Evolutionary conservation across 2,797 vertebrate genomes (phyloP), one percentile per base, ranked within the genome.

Genomic region (Sparidentex hasta): DNA sequence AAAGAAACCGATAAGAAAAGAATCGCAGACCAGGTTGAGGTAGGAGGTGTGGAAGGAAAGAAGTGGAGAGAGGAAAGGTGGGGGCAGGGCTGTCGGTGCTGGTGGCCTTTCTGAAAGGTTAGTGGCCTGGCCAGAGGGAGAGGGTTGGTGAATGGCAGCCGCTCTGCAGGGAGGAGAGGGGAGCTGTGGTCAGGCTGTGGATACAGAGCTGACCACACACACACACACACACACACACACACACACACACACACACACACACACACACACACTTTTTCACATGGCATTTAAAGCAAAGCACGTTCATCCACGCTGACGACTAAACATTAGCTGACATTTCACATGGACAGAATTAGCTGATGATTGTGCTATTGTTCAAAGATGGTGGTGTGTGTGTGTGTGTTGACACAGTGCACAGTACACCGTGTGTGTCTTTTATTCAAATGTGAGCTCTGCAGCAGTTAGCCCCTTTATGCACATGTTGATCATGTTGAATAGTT

Each of bases 301-400:
- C 29, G 48, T 72, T 55, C 2, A 14, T 61, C 65, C 71, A 78
- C 61, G 70, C 50, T 44, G 62, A 83, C 44, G 61, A 57, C 57
- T 75, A 80, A 88, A 90, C 74, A 90, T 62, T 51, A 82, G 62
- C 63, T 88, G 86, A 74, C 90, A 85, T 85, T 91, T 90, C 64
- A 61, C 65, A 71, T 56, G 57, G 57, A 68, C 23, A 0, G 33
- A 81, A 64, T 80, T 54, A 71, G 57, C n/a, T 29, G 9, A 83
- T 66, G n/a, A 57, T 67, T 72, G 20, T 67, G 11, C 52, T 44
- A 57, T 75, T 74, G 68, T 84, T 80, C 13, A 44, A 16, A 54
- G 8, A 50, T 12, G 5, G 38, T 38, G 57, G 17, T 14, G 7
- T 7, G 17, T 16, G 23, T 20, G n/a, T 38, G 23, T 62, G 12